Evolutionary conservation across 2,888 invertebrate species (phyloP).

Genomic region (Apamea sordens): DNA sequence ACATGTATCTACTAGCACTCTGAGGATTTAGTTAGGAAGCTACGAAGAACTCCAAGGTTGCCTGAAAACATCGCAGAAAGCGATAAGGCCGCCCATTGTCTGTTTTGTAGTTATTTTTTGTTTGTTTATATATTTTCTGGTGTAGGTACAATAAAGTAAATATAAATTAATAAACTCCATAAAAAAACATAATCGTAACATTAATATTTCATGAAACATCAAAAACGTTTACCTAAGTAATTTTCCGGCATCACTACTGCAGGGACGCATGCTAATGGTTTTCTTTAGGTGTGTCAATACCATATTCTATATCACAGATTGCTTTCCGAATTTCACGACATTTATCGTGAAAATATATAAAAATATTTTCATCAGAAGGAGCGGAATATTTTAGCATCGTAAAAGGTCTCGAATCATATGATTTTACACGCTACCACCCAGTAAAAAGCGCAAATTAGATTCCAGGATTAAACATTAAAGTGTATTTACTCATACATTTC

Average conservation of each 20-base stretch:
- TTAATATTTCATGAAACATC: slow-evolving; percentile 56
- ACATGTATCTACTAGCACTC: neutral
- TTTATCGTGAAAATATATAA: slow-evolving; percentile 63
- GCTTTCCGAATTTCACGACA: slow-evolving; percentile 51
- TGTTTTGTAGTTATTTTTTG: neutral
- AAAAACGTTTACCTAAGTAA: slow-evolving; percentile 53
- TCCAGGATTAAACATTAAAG: slow-evolving; percentile 53
- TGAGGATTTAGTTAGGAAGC: too few species aligned
- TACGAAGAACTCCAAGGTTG: neutral
- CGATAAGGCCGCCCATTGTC: neutral
- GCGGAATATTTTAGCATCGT: slow-evolving; percentile 63
- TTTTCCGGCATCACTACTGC: slow-evolving; percentile 57
- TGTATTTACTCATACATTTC: slow-evolving; percentile 52
- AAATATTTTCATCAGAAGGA: slow-evolving; percentile 63
- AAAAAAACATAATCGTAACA: slow-evolving; percentile 18
- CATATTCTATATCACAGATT: slow-evolving; percentile 63
- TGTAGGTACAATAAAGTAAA: neutral
- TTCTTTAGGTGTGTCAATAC: slow-evolving; percentile 62
- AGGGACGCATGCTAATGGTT: slow-evolving; percentile 57
- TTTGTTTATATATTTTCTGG: too few species aligned
- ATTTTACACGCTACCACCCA: slow-evolving; percentile 58
- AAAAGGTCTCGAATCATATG: slow-evolving; percentile 50
- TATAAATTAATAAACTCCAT: neutral
- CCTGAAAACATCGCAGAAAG: neutral
- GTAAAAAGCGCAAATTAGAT: slow-evolving; percentile 51